phyloP scores from a whole-genome alignment of 2,888 invertebrate species.

The Diaphora mendica region DNA sequence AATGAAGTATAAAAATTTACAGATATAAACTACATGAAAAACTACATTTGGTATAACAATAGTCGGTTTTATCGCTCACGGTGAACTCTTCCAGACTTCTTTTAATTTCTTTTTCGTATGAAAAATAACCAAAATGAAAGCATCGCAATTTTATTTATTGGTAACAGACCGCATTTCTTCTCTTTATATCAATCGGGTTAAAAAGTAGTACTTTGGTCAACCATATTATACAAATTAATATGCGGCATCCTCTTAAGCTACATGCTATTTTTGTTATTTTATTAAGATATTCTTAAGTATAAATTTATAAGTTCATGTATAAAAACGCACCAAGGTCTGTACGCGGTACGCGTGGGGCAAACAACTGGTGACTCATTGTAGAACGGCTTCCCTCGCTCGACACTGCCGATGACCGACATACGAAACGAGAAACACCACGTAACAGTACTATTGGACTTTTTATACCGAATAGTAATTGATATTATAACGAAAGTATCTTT shows the following conservation, averaged over 20 bases:
- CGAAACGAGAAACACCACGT: conserved; percentile 50
- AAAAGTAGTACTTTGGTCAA: background rate
- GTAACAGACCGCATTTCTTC: background rate
- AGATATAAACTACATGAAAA: no score
- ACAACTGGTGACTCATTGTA: conserved; percentile 64
- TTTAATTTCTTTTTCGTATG: background rate
- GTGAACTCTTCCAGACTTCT: no score
- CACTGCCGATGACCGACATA: conserved; percentile 47
- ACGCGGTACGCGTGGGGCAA: conserved; percentile 53
- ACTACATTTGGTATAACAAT: no score
- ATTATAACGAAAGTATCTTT: conserved; percentile 26
- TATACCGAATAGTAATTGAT: conserved; percentile 40
- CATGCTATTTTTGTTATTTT: background rate
- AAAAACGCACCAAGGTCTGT: conserved; percentile 37
- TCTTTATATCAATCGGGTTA: background rate
- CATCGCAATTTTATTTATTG: background rate
- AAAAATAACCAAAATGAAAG: background rate
- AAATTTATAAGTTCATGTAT: background rate
- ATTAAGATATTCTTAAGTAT: background rate
- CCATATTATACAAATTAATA: background rate
- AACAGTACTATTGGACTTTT: conserved; percentile 48
- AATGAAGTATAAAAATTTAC: no score
- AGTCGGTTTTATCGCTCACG: no score
- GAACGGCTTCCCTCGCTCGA: conserved; percentile 72
- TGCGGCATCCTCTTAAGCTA: background rate